Base-by-base conservation (phyloP, 2,797 vertebrate species). In the Macropodus opercularis region DNA sequence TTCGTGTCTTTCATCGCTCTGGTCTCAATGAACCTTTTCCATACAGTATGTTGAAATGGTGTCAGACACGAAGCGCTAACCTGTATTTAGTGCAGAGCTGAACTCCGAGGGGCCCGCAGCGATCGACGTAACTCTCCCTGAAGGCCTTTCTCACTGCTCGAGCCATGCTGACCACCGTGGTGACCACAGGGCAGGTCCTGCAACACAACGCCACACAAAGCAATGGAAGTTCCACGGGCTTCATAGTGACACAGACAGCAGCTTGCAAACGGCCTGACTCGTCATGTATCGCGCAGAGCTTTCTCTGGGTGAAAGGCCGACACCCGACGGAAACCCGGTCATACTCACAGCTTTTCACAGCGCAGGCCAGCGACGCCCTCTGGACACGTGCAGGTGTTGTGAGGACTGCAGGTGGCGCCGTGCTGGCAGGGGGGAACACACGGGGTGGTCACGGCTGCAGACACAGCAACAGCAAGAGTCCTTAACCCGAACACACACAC, bases 401-500 rank as follows among this genome's bases (percentile, higher is more conserved):
- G 93, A 32, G 91, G 91, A 57, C 87, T 87, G 61, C 93, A 94
- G 43, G 77, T 87, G 53, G 89, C 91, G 0, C 92, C 92, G 3
- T 93, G 91, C 38, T 90, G 87, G 63, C 93, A 94, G 19, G 91
- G 93, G 0, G 93, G 93, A 36, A 94, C 87, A 63, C 93, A 94
- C 31, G 92, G 92, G 12, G 68, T 90, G 13, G 79, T 91, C 56
- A 93, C 72, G 0, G 89, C 93, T 94, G 63, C 23, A 49, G 44
- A 66, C 35, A 66, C 18, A 60, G 38, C 23, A 63, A 77, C 34
- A 74, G 23, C 29, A 27, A 55, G 23, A 23, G 35, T 40, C 10
- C 60, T 34, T 52, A 58, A 39, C 34, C 47, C 3, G 31, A 29
- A 24, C 23, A 52, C 22, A 56, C 4, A 59, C 50, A 61, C 31